A percentile compares a stretch with the other conserved stretches of the same genome.
These are phyloP conservation scores for Diarsia rubi DNA, from an alignment of 2,888 invertebrate species.

Conservation along the genomic window DNA sequence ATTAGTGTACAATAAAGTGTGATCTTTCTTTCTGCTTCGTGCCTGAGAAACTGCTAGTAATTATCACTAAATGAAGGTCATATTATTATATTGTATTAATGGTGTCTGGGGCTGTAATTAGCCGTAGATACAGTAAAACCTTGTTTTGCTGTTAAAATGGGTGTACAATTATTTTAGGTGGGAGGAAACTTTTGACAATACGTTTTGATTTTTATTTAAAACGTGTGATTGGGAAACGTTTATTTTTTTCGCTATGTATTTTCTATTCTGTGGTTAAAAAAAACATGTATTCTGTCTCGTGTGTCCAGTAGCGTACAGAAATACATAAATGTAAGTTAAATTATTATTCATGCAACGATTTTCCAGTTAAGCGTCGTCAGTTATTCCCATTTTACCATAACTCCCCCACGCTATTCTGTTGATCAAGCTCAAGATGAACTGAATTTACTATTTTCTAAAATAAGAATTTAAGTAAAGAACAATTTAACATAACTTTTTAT, in stretches of 20 bases:
- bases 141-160: background rate
- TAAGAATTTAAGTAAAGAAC: slow-evolving; percentile 11
- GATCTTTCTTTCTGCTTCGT: slow-evolving; percentile 4
- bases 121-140: background rate
- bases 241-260: background rate
- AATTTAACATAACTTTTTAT: slow-evolving; percentile 23
- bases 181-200: background rate
- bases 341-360: background rate
- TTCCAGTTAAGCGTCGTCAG: background rate
- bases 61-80: background rate
- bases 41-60: slow-evolving; percentile 2
- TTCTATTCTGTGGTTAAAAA: background rate
- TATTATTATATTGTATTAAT: slow-evolving; percentile 6
- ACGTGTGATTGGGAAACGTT: background rate
- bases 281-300: background rate
- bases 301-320: no score
- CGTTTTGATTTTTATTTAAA: background rate
- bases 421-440: background rate
- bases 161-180: background rate
- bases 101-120: background rate
- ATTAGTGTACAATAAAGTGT: slow-evolving; percentile 3
- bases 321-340: background rate
- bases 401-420: background rate
- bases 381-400: background rate
- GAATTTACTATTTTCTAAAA: background rate